phyloP scores from a whole-genome alignment of 2,113 vertebrate species.

The Chionomys nivalis region DNA sequence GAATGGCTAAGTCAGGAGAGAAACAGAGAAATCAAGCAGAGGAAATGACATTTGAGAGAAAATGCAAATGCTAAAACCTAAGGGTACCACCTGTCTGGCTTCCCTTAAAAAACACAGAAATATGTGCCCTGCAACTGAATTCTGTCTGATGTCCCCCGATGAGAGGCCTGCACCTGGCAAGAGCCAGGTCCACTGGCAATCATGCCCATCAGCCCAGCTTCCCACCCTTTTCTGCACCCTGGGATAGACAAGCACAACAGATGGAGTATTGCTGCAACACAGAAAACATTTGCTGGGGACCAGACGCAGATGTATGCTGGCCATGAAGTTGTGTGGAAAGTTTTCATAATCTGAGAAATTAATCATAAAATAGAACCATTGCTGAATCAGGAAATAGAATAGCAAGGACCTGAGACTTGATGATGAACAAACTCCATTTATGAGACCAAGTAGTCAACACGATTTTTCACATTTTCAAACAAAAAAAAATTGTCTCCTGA shows the following conservation, averaged over 20 bases:
- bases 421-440: neutral
- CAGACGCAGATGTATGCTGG: neutral
- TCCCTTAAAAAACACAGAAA: conserved; percentile 50
- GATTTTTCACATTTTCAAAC: conserved; percentile 2
- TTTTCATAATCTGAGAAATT: conserved; percentile 51
- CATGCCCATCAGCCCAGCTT: neutral
- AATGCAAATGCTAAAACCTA: conserved; percentile 60
- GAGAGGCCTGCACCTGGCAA: conserved; percentile 23
- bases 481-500: neutral
- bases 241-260: neutral
- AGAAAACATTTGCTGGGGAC: conserved; percentile 1
- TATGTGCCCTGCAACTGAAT: neutral
- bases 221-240: neutral
- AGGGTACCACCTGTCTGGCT: conserved; percentile 57
- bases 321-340: conserved; percentile 30
- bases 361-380: conserved; percentile 37
- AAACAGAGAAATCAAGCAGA: neutral
- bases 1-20: conserved; percentile 31
- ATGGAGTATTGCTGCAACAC: neutral
- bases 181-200: neutral
- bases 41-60: conserved; percentile 54
- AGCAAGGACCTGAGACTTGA: neutral
- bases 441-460: conserved; percentile 1
- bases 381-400: neutral
- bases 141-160: neutral